Evolutionary conservation across 2,888 invertebrate genomes (phyloP).

Genomic region (Drosophila demipolita): DNA sequence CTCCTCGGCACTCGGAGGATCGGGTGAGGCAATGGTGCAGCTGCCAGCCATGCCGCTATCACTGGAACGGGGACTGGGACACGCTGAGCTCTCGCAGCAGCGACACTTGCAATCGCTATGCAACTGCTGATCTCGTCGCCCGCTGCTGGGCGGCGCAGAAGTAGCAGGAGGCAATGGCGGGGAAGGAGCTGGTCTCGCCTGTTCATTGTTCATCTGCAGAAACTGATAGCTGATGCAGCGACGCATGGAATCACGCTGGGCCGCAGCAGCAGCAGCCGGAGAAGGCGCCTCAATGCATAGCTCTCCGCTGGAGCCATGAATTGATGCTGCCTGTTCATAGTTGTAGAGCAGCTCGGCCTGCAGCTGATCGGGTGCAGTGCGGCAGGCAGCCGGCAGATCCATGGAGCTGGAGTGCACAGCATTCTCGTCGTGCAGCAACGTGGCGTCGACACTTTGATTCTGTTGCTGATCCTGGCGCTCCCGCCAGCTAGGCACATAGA

Average conservation of each 20-base stretch:
- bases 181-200: slow-evolving; percentile 18
- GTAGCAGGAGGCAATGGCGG: slow-evolving; percentile 23
- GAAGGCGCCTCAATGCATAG: slow-evolving; percentile 64
- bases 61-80: slow-evolving; percentile 90
- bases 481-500: slow-evolving; percentile 86
- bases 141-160: not conserved
- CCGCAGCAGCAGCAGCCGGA: not conserved
- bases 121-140: slow-evolving; percentile 29
- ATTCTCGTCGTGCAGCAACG: slow-evolving; percentile 53
- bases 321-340: slow-evolving; percentile 85
- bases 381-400: slow-evolving; percentile 86
- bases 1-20: slow-evolving; percentile 85
- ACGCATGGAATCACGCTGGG: slow-evolving; percentile 79
- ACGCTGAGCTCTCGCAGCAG: slow-evolving; percentile 88
- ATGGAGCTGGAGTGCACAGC: slow-evolving; percentile 87
- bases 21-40: slow-evolving; percentile 90
- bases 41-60: slow-evolving; percentile 94
- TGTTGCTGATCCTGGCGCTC: slow-evolving; percentile 79
- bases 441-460: slow-evolving; percentile 76
- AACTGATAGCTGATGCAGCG: slow-evolving; percentile 86
- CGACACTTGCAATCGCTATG: slow-evolving; percentile 85
- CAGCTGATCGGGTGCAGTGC: slow-evolving; percentile 86
- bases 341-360: slow-evolving; percentile 87
- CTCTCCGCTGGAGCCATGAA: slow-evolving; percentile 65
- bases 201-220: slow-evolving; percentile 80